phyloP scores from a whole-genome alignment of 2,888 invertebrate species.

The Lasioglossum marginatum region DNA sequence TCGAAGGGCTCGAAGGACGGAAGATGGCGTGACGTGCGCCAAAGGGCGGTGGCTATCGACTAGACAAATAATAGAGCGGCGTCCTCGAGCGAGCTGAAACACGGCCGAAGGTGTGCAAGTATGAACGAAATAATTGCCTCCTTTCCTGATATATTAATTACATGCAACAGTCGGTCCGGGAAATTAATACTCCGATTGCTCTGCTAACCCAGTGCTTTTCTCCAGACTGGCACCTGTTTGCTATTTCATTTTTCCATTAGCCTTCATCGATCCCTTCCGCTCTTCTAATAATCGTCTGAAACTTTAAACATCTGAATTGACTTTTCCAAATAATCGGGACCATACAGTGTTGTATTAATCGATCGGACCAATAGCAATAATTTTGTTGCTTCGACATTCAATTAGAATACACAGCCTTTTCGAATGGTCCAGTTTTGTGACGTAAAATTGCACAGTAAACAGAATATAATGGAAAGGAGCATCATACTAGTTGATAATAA shows the following conservation, averaged over 20 bases:
- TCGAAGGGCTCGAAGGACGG: conserved; percentile 47
- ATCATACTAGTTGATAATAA: too few species aligned
- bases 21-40: conserved; percentile 55
- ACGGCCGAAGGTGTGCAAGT: conserved; percentile 18
- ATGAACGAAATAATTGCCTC: conserved; percentile 60
- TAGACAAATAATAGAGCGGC: conserved; percentile 75
- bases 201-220: background rate
- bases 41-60: conserved; percentile 64
- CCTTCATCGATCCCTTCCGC: background rate
- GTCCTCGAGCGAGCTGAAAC: conserved; percentile 39
- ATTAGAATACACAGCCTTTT: background rate
- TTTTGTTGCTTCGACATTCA: too few species aligned
- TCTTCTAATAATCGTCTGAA: background rate
- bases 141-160: conserved; percentile 76
- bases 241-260: conserved; percentile 1
- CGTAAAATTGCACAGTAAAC: too few species aligned
- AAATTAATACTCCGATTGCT: conserved; percentile 72
- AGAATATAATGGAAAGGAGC: too few species aligned
- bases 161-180: conserved; percentile 72
- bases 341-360: too few species aligned
- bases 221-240: conserved; percentile 54
- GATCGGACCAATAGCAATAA: too few species aligned
- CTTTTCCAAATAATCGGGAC: background rate
- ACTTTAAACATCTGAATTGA: background rate
- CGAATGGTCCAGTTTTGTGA: too few species aligned